phyloP scores from a whole-genome alignment of 2,113 vertebrate species.

The Colaptes auratus region DNA sequence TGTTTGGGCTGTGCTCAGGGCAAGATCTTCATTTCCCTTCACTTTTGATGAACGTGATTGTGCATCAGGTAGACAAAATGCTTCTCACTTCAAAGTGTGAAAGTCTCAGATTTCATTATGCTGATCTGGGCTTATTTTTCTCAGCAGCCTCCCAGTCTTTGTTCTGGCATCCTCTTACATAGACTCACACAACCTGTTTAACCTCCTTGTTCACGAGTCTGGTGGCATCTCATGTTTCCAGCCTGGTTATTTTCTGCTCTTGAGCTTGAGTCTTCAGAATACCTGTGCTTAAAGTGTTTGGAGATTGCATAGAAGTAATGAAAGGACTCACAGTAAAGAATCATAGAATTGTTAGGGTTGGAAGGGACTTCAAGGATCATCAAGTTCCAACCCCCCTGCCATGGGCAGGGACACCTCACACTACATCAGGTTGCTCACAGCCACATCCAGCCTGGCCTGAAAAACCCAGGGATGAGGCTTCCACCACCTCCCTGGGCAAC shows the following conservation, averaged over 20 bases:
- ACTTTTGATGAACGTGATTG: conserved; percentile 1
- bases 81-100: background rate
- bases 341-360: too few species aligned
- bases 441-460: too few species aligned
- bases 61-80: background rate
- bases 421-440: too few species aligned
- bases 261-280: background rate
- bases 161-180: background rate
- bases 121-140: background rate
- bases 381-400: too few species aligned
- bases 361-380: too few species aligned
- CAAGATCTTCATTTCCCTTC: background rate
- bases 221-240: background rate
- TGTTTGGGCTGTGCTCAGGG: background rate
- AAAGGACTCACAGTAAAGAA: background rate
- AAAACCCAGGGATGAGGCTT: too few species aligned
- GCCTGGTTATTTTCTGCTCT: background rate
- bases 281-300: background rate
- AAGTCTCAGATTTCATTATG: background rate
- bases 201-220: background rate
- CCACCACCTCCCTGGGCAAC: too few species aligned
- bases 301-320: background rate
- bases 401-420: too few species aligned
- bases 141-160: background rate
- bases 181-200: background rate